A percentile compares a stretch with the other conserved stretches of the same genome.
Conservation (phyloP, 2,797 vertebrate species). For the Knipowitschia caucasica region DNA sequence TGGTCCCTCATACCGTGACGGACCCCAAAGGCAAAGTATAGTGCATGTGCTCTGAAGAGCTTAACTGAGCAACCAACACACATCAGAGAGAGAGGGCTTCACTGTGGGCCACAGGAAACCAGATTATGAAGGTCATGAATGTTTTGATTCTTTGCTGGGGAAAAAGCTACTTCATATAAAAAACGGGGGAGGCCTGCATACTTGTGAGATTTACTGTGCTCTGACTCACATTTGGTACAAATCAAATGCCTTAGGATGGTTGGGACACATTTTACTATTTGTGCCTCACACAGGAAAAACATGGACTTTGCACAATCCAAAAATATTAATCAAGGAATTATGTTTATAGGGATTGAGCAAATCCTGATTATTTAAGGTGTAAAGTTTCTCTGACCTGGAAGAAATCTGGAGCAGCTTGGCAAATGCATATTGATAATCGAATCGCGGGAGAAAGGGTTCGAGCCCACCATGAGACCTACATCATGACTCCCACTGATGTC, state of each 20-base stretch:
- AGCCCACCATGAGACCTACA: too few relatives aligned
- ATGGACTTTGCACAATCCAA: too few relatives aligned
- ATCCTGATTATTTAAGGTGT: too few relatives aligned
- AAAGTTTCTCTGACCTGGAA: too few relatives aligned
- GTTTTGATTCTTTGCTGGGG: conserved; percentile 5
- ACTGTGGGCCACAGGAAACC: conserved; percentile 33
- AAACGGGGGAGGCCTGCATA: conserved; percentile 1
- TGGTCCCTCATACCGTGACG: conserved; percentile 19
- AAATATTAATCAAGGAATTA: too few relatives aligned
- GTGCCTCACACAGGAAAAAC: too few relatives aligned
- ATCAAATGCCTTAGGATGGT: background rate
- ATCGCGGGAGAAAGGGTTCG: too few relatives aligned
- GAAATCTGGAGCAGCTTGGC: too few relatives aligned
- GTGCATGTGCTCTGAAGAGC: conserved; percentile 31
- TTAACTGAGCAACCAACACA: conserved; percentile 23
- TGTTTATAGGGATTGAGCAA: too few relatives aligned
- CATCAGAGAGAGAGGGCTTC: conserved; percentile 19
- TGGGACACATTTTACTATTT: background rate
- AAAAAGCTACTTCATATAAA: conserved; percentile 11
- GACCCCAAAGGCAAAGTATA: conserved; percentile 23
- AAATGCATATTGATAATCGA: too few relatives aligned
- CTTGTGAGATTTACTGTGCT: conserved; percentile 6
- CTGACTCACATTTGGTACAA: background rate
- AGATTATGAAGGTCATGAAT: conserved; percentile 39
- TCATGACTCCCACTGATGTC: too few relatives aligned